Conservation (phyloP, 2,888 invertebrate species). For the Ichneumoninae sp. region DNA sequence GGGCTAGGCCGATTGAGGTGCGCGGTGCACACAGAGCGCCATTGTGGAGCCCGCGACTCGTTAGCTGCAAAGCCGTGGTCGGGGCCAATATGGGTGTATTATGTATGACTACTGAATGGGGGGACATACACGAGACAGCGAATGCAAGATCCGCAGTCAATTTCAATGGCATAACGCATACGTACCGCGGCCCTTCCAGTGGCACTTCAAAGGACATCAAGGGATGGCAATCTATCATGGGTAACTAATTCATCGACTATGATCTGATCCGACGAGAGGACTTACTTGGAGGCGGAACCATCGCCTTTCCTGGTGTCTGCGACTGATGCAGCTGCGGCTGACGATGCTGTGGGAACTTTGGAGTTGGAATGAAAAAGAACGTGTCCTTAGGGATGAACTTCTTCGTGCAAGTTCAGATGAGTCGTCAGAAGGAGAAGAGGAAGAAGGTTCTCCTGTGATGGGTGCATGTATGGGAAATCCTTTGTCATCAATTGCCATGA, state of each 20-base stretch:
- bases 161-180: not conserved
- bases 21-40: not conserved
- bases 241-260: not conserved
- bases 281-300: not conserved
- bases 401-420: slow-evolving; percentile 1
- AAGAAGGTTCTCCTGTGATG: not conserved
- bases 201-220: not conserved
- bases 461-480: too few relatives aligned
- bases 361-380: not conserved
- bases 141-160: not conserved
- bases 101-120: slow-evolving; percentile 3
- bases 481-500: too few relatives aligned
- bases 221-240: not conserved
- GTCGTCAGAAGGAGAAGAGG: slow-evolving; percentile 30
- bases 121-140: not conserved
- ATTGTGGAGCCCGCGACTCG: slow-evolving; percentile 5
- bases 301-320: not conserved
- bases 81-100: not conserved
- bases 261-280: not conserved
- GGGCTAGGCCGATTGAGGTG: slow-evolving; percentile 45
- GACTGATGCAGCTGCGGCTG: not conserved
- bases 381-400: not conserved
- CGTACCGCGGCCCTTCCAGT: not conserved
- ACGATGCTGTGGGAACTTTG: not conserved
- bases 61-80: not conserved